A percentile compares a stretch with the other conserved stretches of the same genome.
phyloP scores from a whole-genome alignment of 2,888 invertebrate genomes.

The Belgica antarctica region DNA sequence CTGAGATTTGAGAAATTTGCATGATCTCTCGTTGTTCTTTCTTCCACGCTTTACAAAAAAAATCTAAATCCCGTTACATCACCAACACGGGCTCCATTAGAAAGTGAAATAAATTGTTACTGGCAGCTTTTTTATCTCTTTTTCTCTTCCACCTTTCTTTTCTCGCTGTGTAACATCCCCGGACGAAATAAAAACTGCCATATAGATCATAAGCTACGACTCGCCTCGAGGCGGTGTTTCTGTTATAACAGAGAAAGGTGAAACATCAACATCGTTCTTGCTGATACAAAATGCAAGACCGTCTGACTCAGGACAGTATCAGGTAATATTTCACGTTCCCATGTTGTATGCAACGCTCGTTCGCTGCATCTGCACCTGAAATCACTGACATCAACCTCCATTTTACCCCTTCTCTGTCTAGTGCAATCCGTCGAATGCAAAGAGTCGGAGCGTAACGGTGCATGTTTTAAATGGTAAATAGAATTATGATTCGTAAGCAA shows the following conservation, averaged over 20 bases:
- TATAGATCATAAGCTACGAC: constrained; percentile 89
- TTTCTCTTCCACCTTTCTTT: constrained; percentile 50
- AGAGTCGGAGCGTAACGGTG: constrained; percentile 84
- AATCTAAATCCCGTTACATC: constrained; percentile 17
- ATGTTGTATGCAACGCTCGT: too few species aligned
- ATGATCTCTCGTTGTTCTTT: neutral
- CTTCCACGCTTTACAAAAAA: neutral
- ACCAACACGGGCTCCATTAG: neutral
- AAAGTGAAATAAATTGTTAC: constrained; percentile 12
- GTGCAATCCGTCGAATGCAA: constrained; percentile 91
- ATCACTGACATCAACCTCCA: too few species aligned
- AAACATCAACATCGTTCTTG: constrained; percentile 85
- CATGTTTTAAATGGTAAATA: constrained; percentile 90
- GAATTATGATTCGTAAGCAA: constrained; percentile 33
- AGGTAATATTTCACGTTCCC: too few species aligned
- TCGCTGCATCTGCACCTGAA: neutral
- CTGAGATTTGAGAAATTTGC: constrained; percentile 11
- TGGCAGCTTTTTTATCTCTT: constrained; percentile 38
- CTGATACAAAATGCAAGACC: constrained; percentile 84
- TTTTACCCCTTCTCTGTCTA: constrained; percentile 52
- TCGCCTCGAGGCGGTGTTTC: constrained; percentile 87
- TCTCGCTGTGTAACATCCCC: neutral
- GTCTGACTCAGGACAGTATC: constrained; percentile 85
- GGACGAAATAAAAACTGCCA: constrained; percentile 2
- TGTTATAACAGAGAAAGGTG: constrained; percentile 86